Evolutionary conservation across 2,113 vertebrate genomes (phyloP).

Genomic region (Pogonocichla stellata): DNA sequence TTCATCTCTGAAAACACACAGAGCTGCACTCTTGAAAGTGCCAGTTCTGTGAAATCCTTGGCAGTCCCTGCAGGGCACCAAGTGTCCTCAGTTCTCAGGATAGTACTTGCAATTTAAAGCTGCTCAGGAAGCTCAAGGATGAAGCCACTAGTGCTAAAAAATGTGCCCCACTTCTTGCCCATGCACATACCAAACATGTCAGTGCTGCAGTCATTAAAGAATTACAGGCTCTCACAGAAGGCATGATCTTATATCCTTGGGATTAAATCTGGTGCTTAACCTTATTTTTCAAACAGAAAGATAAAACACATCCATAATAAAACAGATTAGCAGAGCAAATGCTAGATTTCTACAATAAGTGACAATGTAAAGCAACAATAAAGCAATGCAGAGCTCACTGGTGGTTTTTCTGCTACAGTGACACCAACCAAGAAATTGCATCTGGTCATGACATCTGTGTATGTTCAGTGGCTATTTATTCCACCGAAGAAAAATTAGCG

Average conservation of each 20-base stretch:
- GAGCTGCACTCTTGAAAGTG: neutral
- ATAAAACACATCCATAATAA: slow-evolving; percentile 2
- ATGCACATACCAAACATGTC: neutral
- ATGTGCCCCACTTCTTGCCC: neutral
- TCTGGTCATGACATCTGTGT: slow-evolving; percentile 28
- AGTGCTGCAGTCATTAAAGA: neutral
- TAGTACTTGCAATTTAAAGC: slow-evolving; percentile 19
- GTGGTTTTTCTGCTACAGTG: neutral
- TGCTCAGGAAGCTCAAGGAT: slow-evolving; percentile 7
- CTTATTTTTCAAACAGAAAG: slow-evolving; percentile 34
- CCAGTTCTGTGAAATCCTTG: slow-evolving; percentile 36
- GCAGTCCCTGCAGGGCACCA: neutral
- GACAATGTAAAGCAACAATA: neutral
- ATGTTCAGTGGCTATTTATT: neutral
- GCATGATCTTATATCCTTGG: neutral
- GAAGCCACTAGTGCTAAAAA: neutral
- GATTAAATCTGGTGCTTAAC: slow-evolving; percentile 10
- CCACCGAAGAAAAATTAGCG: neutral
- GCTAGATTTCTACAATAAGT: neutral
- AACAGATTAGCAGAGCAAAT: slow-evolving; percentile 3
- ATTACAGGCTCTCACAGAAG: neutral
- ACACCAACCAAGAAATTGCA: neutral
- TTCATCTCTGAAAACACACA: slow-evolving; percentile 49
- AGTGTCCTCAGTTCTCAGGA: slow-evolving; percentile 34
- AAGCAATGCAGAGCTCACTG: neutral